Base-by-base conservation (phyloP, 1,140 invertebrate genomes). In the Drosophila kurseongensis region DNA sequence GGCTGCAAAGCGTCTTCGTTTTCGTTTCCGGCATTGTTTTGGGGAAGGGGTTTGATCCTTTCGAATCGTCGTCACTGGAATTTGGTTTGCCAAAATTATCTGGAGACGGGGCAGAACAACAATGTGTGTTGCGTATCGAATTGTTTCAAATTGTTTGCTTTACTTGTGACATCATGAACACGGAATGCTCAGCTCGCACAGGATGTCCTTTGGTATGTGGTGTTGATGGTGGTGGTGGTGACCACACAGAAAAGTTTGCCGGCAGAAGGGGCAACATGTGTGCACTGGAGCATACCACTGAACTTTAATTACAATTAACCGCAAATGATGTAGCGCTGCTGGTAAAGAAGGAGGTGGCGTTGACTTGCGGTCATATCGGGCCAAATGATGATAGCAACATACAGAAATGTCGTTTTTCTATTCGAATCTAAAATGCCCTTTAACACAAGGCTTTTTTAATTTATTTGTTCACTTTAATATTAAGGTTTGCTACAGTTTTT, bases 261-360 rank as follows among this genome's bases (percentile, higher is more conserved):
- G 47, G 36, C 0, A n/a, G 32, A 42, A 61, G 61, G 59, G 67
- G 41, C 59, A 65, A 54, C 78, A 82, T 73, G 56, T 83, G 71
- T 79, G 63, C 76, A 56, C 60, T 71, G 67, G 63, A 71, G 76
- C 76, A 76, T 69, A 67, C 62, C 75, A 75, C 80, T 74, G 83
- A 83, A 88, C 80, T 88, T 89, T 88, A 88, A 89, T 88, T 88
- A 88, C 83, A 88, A 77, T 80, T 83, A 80, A 88, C 84, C 83
- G 38, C 84, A 89, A 88, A 83, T 83, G 79, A 86, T 86, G 83
- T 81, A 69, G 79, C 83, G 63, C 63, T 57, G 69, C 78, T 68
- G 77, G 78, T 75, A 57, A 77, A 51, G 66, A 61, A 58, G 79
- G 73, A 51, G 75, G 76, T 71, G 61, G 75, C 58, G 61, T 41